These are phyloP conservation scores for Sturnus vulgaris DNA, from an alignment of 2,113 vertebrate genomes.

Conservation along the genomic window DNA sequence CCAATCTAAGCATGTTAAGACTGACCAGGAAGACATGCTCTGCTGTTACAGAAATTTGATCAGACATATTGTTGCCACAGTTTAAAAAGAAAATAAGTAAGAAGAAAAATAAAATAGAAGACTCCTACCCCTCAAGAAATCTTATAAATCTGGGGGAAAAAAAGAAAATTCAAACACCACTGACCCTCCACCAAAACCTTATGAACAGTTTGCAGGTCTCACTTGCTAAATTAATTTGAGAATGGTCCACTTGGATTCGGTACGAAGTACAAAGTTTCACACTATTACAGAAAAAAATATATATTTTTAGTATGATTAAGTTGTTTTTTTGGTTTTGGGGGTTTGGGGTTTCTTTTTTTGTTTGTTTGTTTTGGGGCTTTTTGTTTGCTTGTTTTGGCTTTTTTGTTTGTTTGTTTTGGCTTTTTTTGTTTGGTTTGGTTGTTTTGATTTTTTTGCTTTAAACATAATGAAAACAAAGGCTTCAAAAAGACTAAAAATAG, in stretches of 20 bases:
- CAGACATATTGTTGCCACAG: neutral
- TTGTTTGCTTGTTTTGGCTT: neutral
- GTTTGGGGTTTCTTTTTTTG: too few species aligned
- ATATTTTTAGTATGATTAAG: neutral
- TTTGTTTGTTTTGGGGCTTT: neutral
- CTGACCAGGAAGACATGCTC: neutral
- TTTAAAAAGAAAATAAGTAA: neutral
- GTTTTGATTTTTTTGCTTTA: neutral
- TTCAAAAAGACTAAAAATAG: neutral
- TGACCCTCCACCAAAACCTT: accelerated
- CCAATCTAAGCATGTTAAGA: neutral
- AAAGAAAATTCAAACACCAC: neutral
- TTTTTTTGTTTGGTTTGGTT: neutral
- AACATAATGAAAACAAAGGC: neutral
- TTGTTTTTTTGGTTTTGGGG: neutral
- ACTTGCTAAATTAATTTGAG: neutral
- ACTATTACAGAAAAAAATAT: neutral
- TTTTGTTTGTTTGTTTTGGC: neutral
- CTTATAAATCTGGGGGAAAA: neutral
- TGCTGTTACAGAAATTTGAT: neutral
- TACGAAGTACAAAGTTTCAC: neutral
- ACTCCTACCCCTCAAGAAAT: accelerated
- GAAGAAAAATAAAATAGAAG: neutral
- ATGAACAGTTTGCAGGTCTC: neutral
- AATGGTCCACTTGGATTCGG: neutral